These are phyloP conservation scores for Gallinago nigripennis DNA, from an alignment of 2,797 vertebrate species.

Conservation along the genomic window DNA sequence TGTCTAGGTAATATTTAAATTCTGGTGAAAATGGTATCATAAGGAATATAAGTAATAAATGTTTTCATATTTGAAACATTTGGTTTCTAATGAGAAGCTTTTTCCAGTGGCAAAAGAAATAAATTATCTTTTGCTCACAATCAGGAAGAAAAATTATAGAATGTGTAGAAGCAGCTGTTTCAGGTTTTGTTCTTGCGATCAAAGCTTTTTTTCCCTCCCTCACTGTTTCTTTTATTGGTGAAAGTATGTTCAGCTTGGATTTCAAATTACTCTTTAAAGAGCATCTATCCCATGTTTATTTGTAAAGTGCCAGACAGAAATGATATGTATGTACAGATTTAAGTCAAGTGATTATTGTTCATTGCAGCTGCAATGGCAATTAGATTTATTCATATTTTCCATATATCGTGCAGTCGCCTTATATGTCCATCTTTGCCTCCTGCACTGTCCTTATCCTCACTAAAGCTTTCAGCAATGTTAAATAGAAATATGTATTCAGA, in stretches of 20 bases:
- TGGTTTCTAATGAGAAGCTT: not conserved
- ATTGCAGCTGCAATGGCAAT: conserved; percentile 4
- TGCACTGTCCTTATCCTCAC: not conserved
- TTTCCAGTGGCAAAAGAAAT: not conserved
- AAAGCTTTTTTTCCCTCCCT: not conserved
- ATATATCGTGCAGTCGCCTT: conserved; percentile 45
- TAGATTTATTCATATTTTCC: conserved; percentile 63
- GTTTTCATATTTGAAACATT: not conserved
- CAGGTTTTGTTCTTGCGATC: not conserved
- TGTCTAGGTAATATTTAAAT: not conserved
- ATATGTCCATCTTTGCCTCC: conserved; percentile 57
- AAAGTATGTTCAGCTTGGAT: not conserved
- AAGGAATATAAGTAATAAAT: not conserved
- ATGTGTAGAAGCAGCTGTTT: not conserved
- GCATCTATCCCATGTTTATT: not conserved
- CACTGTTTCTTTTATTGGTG: not conserved
- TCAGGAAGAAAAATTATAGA: not conserved
- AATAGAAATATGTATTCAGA: conserved; percentile 3
- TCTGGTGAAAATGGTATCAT: not conserved
- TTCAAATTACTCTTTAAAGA: conserved; percentile 5
- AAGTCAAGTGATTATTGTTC: conserved; percentile 35
- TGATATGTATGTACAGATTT: not conserved
- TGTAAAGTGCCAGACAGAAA: conserved; percentile 17
- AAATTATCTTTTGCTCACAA: not conserved
- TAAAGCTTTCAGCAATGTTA: not conserved